Conservation (phyloP, 1,140 invertebrate genomes). For the Parapsyche elsis region DNA sequence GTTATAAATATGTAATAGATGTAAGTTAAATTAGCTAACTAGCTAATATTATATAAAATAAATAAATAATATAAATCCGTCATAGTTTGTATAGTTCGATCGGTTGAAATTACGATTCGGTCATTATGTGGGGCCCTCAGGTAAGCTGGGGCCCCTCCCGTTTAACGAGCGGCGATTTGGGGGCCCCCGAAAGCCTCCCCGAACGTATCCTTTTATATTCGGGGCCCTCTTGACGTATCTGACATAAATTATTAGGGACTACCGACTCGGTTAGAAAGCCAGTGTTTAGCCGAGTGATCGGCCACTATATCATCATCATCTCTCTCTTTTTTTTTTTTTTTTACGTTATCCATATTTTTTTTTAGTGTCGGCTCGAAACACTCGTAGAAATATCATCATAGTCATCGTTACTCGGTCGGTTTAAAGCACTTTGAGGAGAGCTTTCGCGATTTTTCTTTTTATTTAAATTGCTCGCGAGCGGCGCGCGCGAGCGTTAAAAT, state of each 20-base stretch:
- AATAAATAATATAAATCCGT: too few relatives aligned
- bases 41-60: too few relatives aligned
- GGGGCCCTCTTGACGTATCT: slow-evolving; percentile 41
- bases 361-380: background rate
- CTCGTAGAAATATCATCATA: background rate
- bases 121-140: slow-evolving; percentile 24
- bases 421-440: background rate
- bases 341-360: background rate
- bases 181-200: background rate
- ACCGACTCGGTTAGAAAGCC: slow-evolving; percentile 42
- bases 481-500: background rate
- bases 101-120: background rate
- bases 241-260: slow-evolving; percentile 52
- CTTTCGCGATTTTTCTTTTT: background rate
- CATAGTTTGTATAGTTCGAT: too few relatives aligned
- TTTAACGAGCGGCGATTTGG: slow-evolving; percentile 51
- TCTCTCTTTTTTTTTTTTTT: background rate
- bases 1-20: too few relatives aligned
- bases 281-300: slow-evolving; percentile 35
- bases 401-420: too few relatives aligned
- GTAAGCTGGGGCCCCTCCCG: slow-evolving; percentile 49
- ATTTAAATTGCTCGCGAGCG: background rate
- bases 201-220: slow-evolving; percentile 42
- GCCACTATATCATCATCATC: slow-evolving; percentile 28
- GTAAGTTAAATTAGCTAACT: too few relatives aligned